Evolutionary conservation across 2,888 invertebrate genomes (phyloP).

Genomic region (Athetis lepigone): DNA sequence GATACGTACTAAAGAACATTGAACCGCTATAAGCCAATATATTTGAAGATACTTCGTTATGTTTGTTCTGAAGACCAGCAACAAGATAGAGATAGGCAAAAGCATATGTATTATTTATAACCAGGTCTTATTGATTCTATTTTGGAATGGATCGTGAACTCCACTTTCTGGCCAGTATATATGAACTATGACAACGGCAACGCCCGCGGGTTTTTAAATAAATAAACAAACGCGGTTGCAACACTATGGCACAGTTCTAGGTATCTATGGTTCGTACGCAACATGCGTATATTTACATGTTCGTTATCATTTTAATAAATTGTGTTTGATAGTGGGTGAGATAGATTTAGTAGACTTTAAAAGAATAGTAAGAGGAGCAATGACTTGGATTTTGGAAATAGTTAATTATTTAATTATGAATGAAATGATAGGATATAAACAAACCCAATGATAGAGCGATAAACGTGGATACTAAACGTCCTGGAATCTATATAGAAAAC

Average conservation of each 20-base stretch:
- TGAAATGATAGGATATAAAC: too few relatives aligned
- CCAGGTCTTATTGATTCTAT: conserved; percentile 49
- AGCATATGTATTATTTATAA: conserved; percentile 52
- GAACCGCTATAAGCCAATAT: not conserved
- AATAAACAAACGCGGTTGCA: conserved; percentile 41
- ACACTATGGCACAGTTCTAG: conserved; percentile 22
- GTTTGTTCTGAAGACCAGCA: not conserved
- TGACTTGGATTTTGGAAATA: too few relatives aligned
- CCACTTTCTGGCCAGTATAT: conserved; percentile 47
- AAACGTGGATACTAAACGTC: too few relatives aligned
- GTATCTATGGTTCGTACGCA: conserved; percentile 3
- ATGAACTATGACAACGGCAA: conserved; percentile 50
- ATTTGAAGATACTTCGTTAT: conserved; percentile 8
- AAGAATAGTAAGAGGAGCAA: too few relatives aligned
- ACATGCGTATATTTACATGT: conserved; percentile 9
- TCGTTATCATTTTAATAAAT: not conserved
- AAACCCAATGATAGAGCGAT: too few relatives aligned
- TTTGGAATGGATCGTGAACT: conserved; percentile 44
- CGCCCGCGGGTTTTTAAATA: conserved; percentile 31
- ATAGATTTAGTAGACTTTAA: too few relatives aligned
- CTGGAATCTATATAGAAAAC: too few relatives aligned
- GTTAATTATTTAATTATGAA: too few relatives aligned
- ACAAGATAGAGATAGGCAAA: conserved; percentile 18
- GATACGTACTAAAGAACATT: conserved; percentile 2
- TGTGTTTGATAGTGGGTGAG: not conserved